Base-by-base conservation (phyloP, 2,888 invertebrate species). In the Heliconius erato region DNA sequence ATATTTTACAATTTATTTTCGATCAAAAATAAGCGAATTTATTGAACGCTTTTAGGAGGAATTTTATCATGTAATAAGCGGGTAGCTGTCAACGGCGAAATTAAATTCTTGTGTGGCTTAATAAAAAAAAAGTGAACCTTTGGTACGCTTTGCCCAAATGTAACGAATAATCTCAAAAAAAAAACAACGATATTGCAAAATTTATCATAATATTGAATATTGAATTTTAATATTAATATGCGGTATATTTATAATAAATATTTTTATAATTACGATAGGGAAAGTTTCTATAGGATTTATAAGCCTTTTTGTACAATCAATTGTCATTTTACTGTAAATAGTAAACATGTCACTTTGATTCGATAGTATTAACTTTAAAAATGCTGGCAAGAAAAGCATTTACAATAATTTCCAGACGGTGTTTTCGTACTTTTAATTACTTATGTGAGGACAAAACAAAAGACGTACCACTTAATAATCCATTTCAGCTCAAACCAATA, bases 401-500 rank as follows among this genome's bases (percentile, higher is more conserved):
- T 49, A 44, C 65, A 16, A 54, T 26, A 44, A 63, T 49, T n/a
- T 68, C 67, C 16, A 85, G 80, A 49, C 84, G 87, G n/a, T 81
- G 81, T 65, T 65, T 88, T 14, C 82, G 80, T 77, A 79, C 67
- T 67, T 83, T 81, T 63, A 63, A 54, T 12, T 26, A 54, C 35
- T 82, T 81, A 40, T 35, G 76, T 19, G 74, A 84, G 26, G 82
- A 87, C 9, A 85, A 86, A 74, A 82, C 85, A 44, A 84, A 86
- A 28, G 85, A 87, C 7, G 87, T 90, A 23, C 87, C 89, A 84
- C 77, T 86, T 28, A 86, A 85, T 19, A 90, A 91, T 84, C 90
- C 91, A 11, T 90, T 92, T 83, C 88, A 88, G 80, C 86, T 94
- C 69, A 88, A 93, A 59, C 92, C 93, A 0, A 89, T 95, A 3